A percentile compares a stretch with the other conserved stretches of the same genome.
phyloP scores from a whole-genome alignment of 1,140 invertebrate species.

The Drosophila bifasciata region DNA sequence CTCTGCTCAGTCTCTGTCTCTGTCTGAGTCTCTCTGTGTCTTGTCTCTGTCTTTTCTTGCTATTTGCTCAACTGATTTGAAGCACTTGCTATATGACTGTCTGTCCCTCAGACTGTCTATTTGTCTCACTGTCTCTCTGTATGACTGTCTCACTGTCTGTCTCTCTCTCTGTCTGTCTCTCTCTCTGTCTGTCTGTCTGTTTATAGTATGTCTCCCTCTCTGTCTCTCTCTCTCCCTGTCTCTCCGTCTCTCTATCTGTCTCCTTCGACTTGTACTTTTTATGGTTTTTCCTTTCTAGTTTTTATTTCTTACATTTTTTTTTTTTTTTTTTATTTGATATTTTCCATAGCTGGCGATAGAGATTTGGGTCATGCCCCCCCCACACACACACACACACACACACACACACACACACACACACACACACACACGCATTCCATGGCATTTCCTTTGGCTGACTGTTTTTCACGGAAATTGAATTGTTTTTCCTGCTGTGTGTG shows the following conservation, averaged over 20 bases:
- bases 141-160: not conserved
- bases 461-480: constrained; percentile 73
- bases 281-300: constrained; percentile 36
- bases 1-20: too few species aligned
- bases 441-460: constrained; percentile 55
- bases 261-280: constrained; percentile 43
- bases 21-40: too few species aligned
- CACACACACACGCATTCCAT: constrained; percentile 22
- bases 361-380: constrained; percentile 70
- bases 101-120: too few species aligned
- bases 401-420: constrained; percentile 25
- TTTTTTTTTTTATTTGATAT: constrained; percentile 71
- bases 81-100: constrained; percentile 18
- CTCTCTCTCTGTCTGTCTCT: constrained; percentile 8
- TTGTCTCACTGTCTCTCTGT: constrained; percentile 1
- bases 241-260: too few species aligned
- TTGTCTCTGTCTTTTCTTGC: constrained; percentile 37
- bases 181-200: too few species aligned
- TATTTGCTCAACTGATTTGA: constrained; percentile 75
- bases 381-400: constrained; percentile 41
- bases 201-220: too few species aligned
- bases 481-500: constrained; percentile 72
- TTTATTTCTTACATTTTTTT: constrained; percentile 44
- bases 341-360: constrained; percentile 47
- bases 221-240: constrained; percentile 1